Evolutionary conservation across 2,113 vertebrate genomes (phyloP).

Genomic region (Datnioides undecimradiatus): DNA sequence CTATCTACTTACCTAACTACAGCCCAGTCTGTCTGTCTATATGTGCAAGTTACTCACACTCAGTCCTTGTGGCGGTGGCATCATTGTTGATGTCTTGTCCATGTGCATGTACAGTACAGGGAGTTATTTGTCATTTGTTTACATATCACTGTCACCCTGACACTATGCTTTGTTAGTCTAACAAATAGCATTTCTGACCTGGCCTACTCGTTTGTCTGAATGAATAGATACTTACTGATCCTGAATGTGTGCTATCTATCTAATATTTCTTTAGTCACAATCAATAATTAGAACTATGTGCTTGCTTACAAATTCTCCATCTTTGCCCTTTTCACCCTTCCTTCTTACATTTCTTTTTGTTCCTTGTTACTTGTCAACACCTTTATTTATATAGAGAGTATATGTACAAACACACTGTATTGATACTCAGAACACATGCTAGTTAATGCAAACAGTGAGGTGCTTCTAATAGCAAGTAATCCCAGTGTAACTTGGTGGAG

Average conservation of each 20-base stretch:
- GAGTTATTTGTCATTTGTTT: too few relatives aligned
- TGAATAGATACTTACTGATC: not conserved
- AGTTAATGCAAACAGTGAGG: not conserved
- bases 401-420: not conserved
- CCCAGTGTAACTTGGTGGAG: not conserved
- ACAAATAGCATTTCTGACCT: constrained; percentile 2
- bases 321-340: not conserved
- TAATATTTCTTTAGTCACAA: not conserved
- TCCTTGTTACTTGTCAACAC: not conserved
- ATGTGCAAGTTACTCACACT: too few relatives aligned
- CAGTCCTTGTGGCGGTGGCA: too few relatives aligned
- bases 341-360: not conserved
- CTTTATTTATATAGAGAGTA: not conserved
- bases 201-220: not conserved
- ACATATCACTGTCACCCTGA: too few relatives aligned
- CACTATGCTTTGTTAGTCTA: too few relatives aligned
- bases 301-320: not conserved
- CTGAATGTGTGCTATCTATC: not conserved
- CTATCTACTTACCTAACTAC: too few relatives aligned
- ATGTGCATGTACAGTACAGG: too few relatives aligned
- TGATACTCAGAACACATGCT: not conserved
- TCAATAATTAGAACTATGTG: not conserved
- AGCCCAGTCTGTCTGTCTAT: too few relatives aligned
- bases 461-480: not conserved
- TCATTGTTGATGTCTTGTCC: too few relatives aligned